Evolutionary conservation across 2,888 invertebrate species (phyloP).

Genomic region (Clunio marinus): DNA sequence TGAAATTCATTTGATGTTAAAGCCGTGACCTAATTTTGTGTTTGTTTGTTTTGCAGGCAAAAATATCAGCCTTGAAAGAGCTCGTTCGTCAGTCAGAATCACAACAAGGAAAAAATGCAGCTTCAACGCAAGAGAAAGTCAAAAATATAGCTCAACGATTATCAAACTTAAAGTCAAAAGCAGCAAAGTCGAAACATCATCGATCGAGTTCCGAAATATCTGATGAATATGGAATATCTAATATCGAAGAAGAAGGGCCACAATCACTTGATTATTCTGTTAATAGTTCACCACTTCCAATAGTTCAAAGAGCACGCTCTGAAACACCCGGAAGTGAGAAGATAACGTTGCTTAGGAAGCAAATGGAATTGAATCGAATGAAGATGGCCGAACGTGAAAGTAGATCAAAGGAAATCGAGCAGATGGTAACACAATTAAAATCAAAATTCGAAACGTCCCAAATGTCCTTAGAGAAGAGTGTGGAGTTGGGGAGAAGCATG

Average conservation of each 20-base stretch:
- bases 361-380: slow-evolving; percentile 56
- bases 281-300: neutral
- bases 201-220: neutral
- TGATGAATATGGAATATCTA: slow-evolving; percentile 29
- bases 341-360: slow-evolving; percentile 54
- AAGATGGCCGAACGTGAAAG: slow-evolving; percentile 55
- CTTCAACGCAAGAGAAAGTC: slow-evolving; percentile 46
- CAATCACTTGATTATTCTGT: neutral
- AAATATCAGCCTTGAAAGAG: slow-evolving; percentile 47
- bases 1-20: neutral
- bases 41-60: slow-evolving; percentile 43
- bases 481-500: slow-evolving; percentile 50
- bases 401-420: slow-evolving; percentile 54
- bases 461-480: slow-evolving; percentile 45
- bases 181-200: slow-evolving; percentile 1
- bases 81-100: slow-evolving; percentile 46
- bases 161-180: slow-evolving; percentile 43
- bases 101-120: slow-evolving; percentile 46
- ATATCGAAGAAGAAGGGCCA: slow-evolving; percentile 26
- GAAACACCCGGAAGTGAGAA: slow-evolving; percentile 54
- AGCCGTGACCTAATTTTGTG: slow-evolving; percentile 21
- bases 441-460: slow-evolving; percentile 56
- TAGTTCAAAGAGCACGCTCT: slow-evolving; percentile 37
- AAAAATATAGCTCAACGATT: slow-evolving; percentile 47
- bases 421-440: slow-evolving; percentile 54